A percentile compares a stretch with the other conserved stretches of the same genome.
Evolutionary conservation across 1,140 invertebrate species (phyloP).

Genomic region (Chironomus tepperi): DNA sequence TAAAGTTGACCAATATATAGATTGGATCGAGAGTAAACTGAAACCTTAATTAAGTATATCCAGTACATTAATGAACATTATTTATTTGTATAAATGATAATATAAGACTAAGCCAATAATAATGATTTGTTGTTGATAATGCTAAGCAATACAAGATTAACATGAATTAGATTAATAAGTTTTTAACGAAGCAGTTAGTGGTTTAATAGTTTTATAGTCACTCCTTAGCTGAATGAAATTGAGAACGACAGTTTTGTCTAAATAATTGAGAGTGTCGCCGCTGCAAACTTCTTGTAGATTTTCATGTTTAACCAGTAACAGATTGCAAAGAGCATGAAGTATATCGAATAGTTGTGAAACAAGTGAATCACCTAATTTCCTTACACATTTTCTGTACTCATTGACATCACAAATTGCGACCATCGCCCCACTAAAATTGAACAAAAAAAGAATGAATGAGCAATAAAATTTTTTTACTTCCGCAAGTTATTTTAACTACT

Average conservation of each 20-base stretch:
- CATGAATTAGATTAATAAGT: slow-evolving; percentile 23
- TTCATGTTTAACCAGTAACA: slow-evolving; percentile 90
- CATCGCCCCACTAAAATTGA: slow-evolving; percentile 67
- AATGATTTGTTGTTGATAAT: slow-evolving; percentile 34
- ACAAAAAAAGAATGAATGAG: background rate
- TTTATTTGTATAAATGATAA: slow-evolving; percentile 35
- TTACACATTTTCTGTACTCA: slow-evolving; percentile 79
- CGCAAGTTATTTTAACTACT: slow-evolving; percentile 23
- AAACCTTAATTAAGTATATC: slow-evolving; percentile 13
- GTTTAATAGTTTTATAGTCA: slow-evolving; percentile 61
- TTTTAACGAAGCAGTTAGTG: background rate
- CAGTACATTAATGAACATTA: background rate
- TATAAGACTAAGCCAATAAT: slow-evolving; percentile 36
- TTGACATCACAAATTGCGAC: slow-evolving; percentile 97
- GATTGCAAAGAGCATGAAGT: slow-evolving; percentile 89
- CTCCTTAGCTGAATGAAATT: slow-evolving; percentile 90
- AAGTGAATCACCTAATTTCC: slow-evolving; percentile 61
- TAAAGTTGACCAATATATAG: slow-evolving; percentile 48
- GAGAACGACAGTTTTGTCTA: slow-evolving; percentile 76
- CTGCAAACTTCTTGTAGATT: slow-evolving; percentile 93
- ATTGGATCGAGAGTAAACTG: slow-evolving; percentile 51
- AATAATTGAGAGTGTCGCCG: slow-evolving; percentile 81
- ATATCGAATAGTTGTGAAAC: slow-evolving; percentile 87
- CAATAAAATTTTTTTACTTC: slow-evolving; percentile 25
- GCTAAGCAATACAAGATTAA: slow-evolving; percentile 34